These are phyloP conservation scores for Pica pica DNA, from an alignment of 2,113 vertebrate species.

Conservation along the genomic window DNA sequence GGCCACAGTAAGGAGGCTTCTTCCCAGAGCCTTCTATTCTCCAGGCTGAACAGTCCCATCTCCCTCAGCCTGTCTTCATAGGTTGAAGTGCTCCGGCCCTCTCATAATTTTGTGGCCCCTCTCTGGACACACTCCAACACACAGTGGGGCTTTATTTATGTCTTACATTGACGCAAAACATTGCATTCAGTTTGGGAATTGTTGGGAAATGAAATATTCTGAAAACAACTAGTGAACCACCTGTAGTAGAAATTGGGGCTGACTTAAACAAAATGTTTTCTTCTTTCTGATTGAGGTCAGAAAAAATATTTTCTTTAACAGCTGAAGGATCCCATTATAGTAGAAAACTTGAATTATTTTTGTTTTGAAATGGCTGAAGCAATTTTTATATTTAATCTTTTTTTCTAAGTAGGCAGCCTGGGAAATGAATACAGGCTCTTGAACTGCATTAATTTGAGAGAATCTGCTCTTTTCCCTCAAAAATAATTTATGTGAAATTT, in stretches of 20 bases:
- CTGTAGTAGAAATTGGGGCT: neutral
- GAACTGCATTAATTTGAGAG: neutral
- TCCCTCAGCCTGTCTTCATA: neutral
- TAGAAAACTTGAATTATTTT: neutral
- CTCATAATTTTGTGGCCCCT: neutral
- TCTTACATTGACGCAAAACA: neutral
- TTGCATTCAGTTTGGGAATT: neutral
- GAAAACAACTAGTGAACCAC: neutral
- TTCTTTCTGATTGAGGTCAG: neutral
- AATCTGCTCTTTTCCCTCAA: neutral
- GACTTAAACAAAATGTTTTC: neutral
- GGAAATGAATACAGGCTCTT: neutral
- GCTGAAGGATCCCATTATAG: neutral
- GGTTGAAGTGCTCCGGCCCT: neutral
- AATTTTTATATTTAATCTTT: neutral
- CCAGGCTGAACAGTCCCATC: neutral
- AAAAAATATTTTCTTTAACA: neutral
- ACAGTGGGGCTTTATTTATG: neutral
- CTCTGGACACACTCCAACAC: neutral
- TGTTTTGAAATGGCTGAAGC: neutral
- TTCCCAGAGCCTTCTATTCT: neutral
- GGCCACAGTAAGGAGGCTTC: neutral
- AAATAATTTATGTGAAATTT: neutral
- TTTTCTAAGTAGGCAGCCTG: neutral
- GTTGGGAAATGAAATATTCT: neutral